Conservation (phyloP, 2,888 invertebrate species). For the Bellardia pandia region DNA sequence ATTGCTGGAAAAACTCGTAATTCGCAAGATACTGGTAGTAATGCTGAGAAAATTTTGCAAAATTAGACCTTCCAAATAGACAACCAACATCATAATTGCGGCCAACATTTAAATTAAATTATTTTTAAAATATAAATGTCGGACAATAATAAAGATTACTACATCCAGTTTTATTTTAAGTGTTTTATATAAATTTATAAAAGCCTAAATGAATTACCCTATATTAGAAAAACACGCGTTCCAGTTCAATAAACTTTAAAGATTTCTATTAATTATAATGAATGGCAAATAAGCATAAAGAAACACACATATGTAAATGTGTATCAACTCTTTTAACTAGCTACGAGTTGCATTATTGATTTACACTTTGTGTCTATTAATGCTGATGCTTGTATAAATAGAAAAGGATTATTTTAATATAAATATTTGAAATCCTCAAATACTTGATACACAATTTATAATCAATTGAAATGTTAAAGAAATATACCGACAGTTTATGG, state of each 20-base stretch:
- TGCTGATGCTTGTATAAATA: neutral
- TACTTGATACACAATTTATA: constrained; percentile 24
- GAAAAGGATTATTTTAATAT: constrained; percentile 19
- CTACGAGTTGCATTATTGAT: neutral
- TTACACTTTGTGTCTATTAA: neutral
- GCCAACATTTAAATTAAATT: too few relatives aligned
- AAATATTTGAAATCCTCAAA: constrained; percentile 32
- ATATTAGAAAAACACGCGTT: constrained; percentile 2
- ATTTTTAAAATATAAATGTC: too few relatives aligned
- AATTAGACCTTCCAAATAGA: too few relatives aligned
- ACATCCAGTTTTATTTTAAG: too few relatives aligned
- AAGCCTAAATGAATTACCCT: too few relatives aligned
- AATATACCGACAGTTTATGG: too few relatives aligned
- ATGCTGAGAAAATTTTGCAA: too few relatives aligned
- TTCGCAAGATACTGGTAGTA: too few relatives aligned
- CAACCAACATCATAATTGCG: too few relatives aligned
- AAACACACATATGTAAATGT: neutral
- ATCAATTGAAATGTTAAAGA: constrained; percentile 38
- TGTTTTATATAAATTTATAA: too few relatives aligned
- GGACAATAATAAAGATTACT: too few relatives aligned
- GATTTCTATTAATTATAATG: constrained; percentile 12
- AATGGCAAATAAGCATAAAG: neutral
- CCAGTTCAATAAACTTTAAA: constrained; percentile 42
- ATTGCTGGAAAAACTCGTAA: too few relatives aligned
- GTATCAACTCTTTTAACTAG: neutral